A percentile compares a stretch with the other conserved stretches of the same genome.
Conservation (phyloP, 2,888 invertebrate genomes). For the Leucoptera coffeella region DNA sequence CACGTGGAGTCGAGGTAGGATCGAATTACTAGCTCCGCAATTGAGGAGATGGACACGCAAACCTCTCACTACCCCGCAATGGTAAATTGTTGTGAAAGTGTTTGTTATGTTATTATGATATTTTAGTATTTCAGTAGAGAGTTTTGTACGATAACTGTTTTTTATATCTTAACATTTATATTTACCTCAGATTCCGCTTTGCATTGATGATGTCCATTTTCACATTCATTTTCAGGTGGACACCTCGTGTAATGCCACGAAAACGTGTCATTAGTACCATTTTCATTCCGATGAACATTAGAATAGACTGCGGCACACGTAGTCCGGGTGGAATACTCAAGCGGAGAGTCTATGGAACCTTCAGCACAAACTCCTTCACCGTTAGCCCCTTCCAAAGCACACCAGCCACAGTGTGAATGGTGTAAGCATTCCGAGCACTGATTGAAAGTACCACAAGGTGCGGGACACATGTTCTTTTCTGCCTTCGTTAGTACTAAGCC, state of each 20-base stretch:
- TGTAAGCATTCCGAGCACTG: conserved; percentile 84
- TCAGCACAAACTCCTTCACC: conserved; percentile 84
- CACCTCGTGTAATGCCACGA: conserved; percentile 87
- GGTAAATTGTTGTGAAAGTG: too few relatives aligned
- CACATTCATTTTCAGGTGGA: conserved; percentile 90
- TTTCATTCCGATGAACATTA: conserved; percentile 16
- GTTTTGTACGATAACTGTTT: too few relatives aligned
- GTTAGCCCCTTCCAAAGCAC: conserved; percentile 61
- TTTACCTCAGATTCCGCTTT: conserved; percentile 69
- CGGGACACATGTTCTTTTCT: conserved; percentile 70
- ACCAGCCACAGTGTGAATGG: conserved; percentile 93
- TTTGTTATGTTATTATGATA: too few relatives aligned
- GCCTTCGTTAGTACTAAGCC: conserved; percentile 70
- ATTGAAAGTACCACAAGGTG: conserved; percentile 73
- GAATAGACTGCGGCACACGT: conserved; percentile 52
- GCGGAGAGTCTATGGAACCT: conserved; percentile 72
- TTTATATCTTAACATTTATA: neutral
- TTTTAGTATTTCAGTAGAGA: too few relatives aligned
- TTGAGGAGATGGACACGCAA: too few relatives aligned
- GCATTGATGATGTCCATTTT: conserved; percentile 87
- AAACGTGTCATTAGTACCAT: conserved; percentile 46
- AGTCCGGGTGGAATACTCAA: conserved; percentile 50
- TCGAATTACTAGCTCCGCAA: conserved; percentile 1
- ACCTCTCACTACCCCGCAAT: too few relatives aligned
- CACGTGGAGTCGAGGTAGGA: neutral